Evolutionary conservation across 2,888 invertebrate genomes (phyloP), one percentile per base, ranked within the genome.

Genomic region (Caenorhabditis virilis): DNA sequence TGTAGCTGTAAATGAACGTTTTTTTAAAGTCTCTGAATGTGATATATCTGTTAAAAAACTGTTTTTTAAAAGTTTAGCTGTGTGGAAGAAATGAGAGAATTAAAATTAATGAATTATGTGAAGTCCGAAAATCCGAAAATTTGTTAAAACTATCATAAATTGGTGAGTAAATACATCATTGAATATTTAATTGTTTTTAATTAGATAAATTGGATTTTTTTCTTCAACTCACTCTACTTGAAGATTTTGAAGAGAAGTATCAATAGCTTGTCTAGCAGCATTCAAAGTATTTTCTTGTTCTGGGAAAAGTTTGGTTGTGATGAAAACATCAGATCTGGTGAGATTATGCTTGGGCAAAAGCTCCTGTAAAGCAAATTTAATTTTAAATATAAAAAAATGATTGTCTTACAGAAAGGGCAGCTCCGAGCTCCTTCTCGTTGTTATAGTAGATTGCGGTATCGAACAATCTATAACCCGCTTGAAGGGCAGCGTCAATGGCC

Each of bases 361-460:
- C 54, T 84, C 84, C 77, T 73, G 59, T 13, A 6, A 27, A n/a
- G n/a, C n/a, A n/a, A n/a, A n/a, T n/a, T n/a, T n/a, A n/a, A n/a
- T n/a, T n/a, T n/a, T n/a, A n/a, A n/a, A n/a, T n/a, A n/a, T n/a
- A n/a, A n/a, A n/a, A n/a, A n/a, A n/a, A n/a, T n/a, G 16, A 27
- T 33, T 36, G 22, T 20, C 20, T 5, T 42, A 80, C 80, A 62
- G 88, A 87, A 22, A 92, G 85, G 6, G 82, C 89, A 25, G 85
- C 83, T 15, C 89, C 89, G 65, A 92, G 87, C 54, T 89, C 87
- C 47, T 84, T 82, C 84, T 92, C 91, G 84, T 92, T 92, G 33
- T 87, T 85, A 83, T 91, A 92, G 1, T 89, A 89, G 42, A 88
- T 87, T 11, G 91, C 91, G 23, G 91, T 91, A 85, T 92, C 92